Conservation (phyloP, 2,797 vertebrate species). For the Gila robusta region DNA sequence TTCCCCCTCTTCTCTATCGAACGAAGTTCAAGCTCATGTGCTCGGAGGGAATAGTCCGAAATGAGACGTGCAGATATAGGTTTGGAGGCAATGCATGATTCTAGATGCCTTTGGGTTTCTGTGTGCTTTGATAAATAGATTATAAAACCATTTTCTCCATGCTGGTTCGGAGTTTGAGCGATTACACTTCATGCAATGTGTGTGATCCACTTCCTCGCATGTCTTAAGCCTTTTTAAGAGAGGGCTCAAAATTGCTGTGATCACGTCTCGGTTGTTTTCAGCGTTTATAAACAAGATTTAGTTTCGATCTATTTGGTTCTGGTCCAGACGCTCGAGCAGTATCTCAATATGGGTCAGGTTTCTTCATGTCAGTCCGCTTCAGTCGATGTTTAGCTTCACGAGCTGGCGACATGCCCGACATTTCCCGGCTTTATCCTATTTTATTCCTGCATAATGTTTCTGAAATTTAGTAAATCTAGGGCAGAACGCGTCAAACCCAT, state of each 20-base stretch:
- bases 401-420: conserved; percentile 45
- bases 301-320: conserved; percentile 8
- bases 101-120: not conserved
- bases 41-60: conserved; percentile 8
- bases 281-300: conserved; percentile 29
- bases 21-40: conserved; percentile 24
- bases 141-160: conserved; percentile 29
- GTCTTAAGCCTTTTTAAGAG: not conserved
- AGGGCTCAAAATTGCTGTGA: not conserved
- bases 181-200: not conserved
- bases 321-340: conserved; percentile 28
- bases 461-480: not conserved
- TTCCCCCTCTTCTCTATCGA: not conserved
- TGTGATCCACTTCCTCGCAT: conserved; percentile 10
- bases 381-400: conserved; percentile 44
- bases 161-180: conserved; percentile 23
- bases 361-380: conserved; percentile 47
- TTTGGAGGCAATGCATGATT: conserved; percentile 22
- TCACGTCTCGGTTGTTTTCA: not conserved
- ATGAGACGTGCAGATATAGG: not conserved
- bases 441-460: not conserved
- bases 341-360: conserved; percentile 29
- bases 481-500: conserved; percentile 13
- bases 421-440: conserved; percentile 1
- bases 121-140: not conserved